Conservation (phyloP, 2,113 vertebrate genomes). For the Solea senegalensis region DNA sequence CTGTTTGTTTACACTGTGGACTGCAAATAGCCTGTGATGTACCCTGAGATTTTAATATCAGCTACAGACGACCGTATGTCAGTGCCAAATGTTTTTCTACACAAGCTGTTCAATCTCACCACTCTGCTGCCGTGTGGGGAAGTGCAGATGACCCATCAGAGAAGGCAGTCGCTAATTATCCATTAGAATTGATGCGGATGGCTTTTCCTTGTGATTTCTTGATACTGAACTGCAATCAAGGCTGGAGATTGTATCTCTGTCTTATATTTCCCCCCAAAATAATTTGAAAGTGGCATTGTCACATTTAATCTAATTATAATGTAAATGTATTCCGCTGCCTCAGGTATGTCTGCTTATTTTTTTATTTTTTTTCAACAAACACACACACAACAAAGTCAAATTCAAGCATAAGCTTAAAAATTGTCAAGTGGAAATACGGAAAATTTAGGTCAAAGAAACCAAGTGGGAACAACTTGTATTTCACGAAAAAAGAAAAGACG, state of each 20-base stretch:
- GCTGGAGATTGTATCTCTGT: neutral
- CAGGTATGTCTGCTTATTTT: constrained; percentile 40
- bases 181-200: constrained; percentile 3
- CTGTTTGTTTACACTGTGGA: constrained; percentile 69
- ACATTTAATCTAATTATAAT: constrained; percentile 48
- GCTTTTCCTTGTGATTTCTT: neutral
- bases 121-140: constrained; percentile 23
- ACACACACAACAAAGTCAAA: constrained; percentile 22
- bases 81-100: constrained; percentile 47
- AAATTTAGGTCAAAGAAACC: constrained; percentile 62
- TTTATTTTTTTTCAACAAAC: constrained; percentile 21
- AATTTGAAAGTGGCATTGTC: neutral
- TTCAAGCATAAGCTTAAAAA: constrained; percentile 32
- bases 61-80: constrained; percentile 26
- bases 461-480: constrained; percentile 51
- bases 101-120: constrained; percentile 19
- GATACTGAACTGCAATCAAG: neutral
- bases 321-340: constrained; percentile 55
- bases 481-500: constrained; percentile 39
- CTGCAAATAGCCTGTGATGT: constrained; percentile 62
- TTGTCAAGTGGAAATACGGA: constrained; percentile 47
- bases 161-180: neutral
- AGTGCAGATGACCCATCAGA: constrained; percentile 17
- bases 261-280: neutral
- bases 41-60: constrained; percentile 59